Base-by-base conservation (phyloP, 1,140 invertebrate genomes). In the Arctopsyche grandis region DNA sequence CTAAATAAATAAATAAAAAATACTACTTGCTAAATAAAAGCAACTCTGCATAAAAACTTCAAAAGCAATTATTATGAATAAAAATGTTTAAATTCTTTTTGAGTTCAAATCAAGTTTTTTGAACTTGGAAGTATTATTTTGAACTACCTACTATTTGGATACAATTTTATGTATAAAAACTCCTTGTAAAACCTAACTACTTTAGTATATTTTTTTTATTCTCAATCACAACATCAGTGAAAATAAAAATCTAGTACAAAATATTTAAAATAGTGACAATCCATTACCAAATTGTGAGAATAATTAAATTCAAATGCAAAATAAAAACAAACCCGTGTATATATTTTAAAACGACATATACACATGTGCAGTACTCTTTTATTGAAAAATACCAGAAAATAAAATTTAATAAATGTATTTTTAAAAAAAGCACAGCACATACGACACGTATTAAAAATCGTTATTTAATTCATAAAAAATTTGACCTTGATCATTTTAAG, bases 11-110 rank as follows among this genome's bases (percentile, higher is more conserved):
- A 52, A 52, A 52, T 5, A 14, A 14, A 14, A 66, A 60, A 24
- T 24, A 52, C 71, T 74, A 74, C 71, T 56, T 1, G 44, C 71
- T 74, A 74, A 74, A 74, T 38, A 74, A 26, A 66, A 74, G 71
- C 71, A 56, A 66, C n/a, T 74, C 24, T 46, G 71, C 48, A 56
- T 52, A n/a, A 24, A 74, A 74, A 74, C 48, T 56, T 52, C 46
- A 74, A 29, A 74, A 74, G 71, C 71, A 56, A 52, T 73, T 73
- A 46, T 73, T 73, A 46, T 73, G 19, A 46, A 73, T 46, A 69
- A 69, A 69, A 69, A 69, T 29, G 24, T 69, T 38, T 44, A 29
- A 69, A 38, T 22, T 69, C 9, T 26, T 69, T 44, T 26, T 44
- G 9, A 69, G 38, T 69, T 69, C 38, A 69, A 69, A 69, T 69